Evolutionary conservation across 2,888 invertebrate genomes (phyloP).

Genomic region (Crossocerus cetratus): DNA sequence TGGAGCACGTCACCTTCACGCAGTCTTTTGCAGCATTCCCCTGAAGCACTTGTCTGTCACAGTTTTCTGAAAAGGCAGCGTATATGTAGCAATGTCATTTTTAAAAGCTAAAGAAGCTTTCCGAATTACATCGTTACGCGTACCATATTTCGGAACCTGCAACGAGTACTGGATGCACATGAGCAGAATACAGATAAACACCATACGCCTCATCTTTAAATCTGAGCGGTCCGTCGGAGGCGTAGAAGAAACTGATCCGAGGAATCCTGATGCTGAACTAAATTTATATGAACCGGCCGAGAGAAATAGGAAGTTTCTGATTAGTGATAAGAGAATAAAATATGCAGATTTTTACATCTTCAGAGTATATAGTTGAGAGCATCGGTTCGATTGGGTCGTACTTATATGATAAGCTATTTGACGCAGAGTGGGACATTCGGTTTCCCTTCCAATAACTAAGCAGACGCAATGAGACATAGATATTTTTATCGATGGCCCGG

Average conservation of each 20-base stretch:
- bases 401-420: too few species aligned
- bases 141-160: slow-evolving; percentile 44
- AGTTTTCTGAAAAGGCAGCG: slow-evolving; percentile 23
- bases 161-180: slow-evolving; percentile 32
- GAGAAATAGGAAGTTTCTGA: neutral
- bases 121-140: neutral
- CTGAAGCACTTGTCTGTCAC: slow-evolving; percentile 21
- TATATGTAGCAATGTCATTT: neutral
- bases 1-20: slow-evolving; percentile 31
- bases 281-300: slow-evolving; percentile 27
- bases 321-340: neutral
- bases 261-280: slow-evolving; percentile 12
- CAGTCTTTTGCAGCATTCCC: slow-evolving; percentile 24
- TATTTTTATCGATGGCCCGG: neutral
- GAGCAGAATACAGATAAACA: slow-evolving; percentile 23
- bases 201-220: slow-evolving; percentile 32
- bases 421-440: too few species aligned
- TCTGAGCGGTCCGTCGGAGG: neutral
- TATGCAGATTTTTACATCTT: neutral
- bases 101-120: neutral
- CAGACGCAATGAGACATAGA: too few species aligned
- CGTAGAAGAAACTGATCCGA: slow-evolving; percentile 5
- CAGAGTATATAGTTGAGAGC: neutral
- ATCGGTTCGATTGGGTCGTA: too few species aligned
- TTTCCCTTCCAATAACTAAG: too few species aligned